Percentiles rank a stretch among this genome's conserved stretches.
Conservation (phyloP, 2,113 vertebrate species). For the Enhydra lutris region DNA sequence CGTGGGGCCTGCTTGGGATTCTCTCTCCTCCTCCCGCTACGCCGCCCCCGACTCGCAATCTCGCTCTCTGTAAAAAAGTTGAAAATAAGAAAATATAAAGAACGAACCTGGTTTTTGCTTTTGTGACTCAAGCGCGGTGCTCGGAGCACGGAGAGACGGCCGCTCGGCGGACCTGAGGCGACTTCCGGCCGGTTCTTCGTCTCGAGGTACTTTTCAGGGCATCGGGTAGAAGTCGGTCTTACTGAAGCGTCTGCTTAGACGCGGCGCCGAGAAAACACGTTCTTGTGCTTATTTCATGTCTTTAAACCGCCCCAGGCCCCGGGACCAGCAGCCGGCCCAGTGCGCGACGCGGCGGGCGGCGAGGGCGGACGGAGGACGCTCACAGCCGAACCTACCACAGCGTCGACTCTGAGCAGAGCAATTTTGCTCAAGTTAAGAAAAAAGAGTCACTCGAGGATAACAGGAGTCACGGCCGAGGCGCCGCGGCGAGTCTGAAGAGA, state of each 20-base stretch:
- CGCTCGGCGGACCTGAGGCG: background rate
- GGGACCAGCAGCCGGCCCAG: too few relatives aligned
- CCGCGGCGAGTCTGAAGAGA: background rate
- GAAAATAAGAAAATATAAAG: background rate
- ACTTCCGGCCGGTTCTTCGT: background rate
- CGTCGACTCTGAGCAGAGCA: too few relatives aligned
- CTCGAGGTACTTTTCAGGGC: background rate
- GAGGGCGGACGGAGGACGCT: too few relatives aligned
- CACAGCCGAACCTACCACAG: too few relatives aligned
- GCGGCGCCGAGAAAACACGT: background rate
- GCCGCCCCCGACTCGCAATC: background rate
- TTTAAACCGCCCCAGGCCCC: background rate
- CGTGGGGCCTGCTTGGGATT: fast-evolving
- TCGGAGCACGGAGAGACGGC: background rate
- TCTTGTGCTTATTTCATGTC: background rate
- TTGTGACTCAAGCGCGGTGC: background rate
- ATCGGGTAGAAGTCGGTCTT: background rate
- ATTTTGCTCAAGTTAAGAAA: background rate
- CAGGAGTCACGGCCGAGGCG: background rate
- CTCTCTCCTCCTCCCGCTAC: background rate
- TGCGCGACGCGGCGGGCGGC: too few relatives aligned
- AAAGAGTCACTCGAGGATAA: background rate
- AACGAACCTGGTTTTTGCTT: background rate
- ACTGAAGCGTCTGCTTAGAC: background rate
- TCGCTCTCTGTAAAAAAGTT: background rate